A percentile compares a stretch with the other conserved stretches of the same genome.
Evolutionary conservation across 2,888 invertebrate genomes (phyloP).

Genomic region (Clusia tigrina): DNA sequence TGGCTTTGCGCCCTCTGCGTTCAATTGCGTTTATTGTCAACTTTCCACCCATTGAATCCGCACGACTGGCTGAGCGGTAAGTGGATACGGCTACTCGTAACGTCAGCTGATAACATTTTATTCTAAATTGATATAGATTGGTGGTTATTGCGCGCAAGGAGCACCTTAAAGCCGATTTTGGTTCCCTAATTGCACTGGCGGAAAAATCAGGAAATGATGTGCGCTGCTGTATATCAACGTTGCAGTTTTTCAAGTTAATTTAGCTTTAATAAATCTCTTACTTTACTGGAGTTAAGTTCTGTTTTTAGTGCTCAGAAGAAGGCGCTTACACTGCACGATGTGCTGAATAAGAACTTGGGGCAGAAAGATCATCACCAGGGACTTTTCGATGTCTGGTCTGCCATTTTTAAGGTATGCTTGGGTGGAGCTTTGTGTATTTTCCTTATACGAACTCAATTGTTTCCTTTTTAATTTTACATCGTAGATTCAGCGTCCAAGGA

Average conservation of each 20-base stretch:
- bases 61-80: conserved; percentile 68
- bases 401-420: conserved; percentile 73
- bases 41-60: conserved; percentile 70
- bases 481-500: conserved; percentile 62
- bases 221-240: conserved; percentile 86
- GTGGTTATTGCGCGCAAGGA: conserved; percentile 75
- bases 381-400: conserved; percentile 83
- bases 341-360: conserved; percentile 77
- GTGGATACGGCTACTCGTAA: not conserved
- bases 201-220: conserved; percentile 90
- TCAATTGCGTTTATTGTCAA: conserved; percentile 79
- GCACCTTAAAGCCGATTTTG: conserved; percentile 73
- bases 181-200: conserved; percentile 78
- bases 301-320: conserved; percentile 57
- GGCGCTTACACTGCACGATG: conserved; percentile 66
- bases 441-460: not conserved
- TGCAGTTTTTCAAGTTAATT: conserved; percentile 74
- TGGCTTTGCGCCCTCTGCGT: conserved; percentile 82
- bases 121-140: conserved; percentile 65
- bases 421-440: not conserved
- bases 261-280: not conserved
- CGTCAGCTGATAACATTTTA: not conserved
- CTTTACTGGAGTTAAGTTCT: not conserved
- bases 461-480: not conserved
- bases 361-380: conserved; percentile 88